These are phyloP conservation scores for Aricia artaxerxes DNA, from an alignment of 2,888 invertebrate genomes.

Conservation along the genomic window DNA sequence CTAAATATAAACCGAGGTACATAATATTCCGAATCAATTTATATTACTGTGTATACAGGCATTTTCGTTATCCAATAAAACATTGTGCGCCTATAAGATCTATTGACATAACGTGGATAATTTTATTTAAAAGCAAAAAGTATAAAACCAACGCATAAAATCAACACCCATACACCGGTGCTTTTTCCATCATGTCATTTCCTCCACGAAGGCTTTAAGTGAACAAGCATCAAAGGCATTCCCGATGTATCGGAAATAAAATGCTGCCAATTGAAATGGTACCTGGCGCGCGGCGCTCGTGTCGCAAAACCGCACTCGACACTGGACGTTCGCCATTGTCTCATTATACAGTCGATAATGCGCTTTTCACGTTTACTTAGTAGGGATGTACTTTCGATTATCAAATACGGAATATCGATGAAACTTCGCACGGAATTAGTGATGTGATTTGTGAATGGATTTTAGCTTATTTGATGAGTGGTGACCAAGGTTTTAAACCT, in stretches of 20 bases:
- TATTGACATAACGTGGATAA: background rate
- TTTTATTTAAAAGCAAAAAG: background rate
- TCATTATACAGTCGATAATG: conserved; percentile 26
- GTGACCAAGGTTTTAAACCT: background rate
- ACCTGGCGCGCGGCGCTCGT: conserved; percentile 2
- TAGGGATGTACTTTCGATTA: background rate
- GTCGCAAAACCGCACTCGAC: conserved; percentile 20
- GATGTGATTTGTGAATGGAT: background rate
- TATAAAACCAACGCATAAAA: background rate
- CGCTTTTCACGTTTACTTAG: conserved; percentile 14
- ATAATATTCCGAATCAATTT: background rate
- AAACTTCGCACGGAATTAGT: background rate
- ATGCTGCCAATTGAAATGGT: conserved; percentile 9
- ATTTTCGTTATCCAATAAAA: background rate
- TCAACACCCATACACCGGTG: background rate
- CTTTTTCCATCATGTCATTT: conserved; percentile 3
- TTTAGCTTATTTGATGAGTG: background rate
- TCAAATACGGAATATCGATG: conserved; percentile 11
- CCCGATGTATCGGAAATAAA: conserved; percentile 22
- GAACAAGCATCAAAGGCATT: conserved; percentile 9
- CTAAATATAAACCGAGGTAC: background rate
- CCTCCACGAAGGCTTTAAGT: conserved; percentile 1
- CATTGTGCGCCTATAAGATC: no score
- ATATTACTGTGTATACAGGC: background rate
- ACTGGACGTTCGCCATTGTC: conserved; percentile 25